Percentiles rank a stretch among this genome's conserved stretches.
These are phyloP conservation scores for Hystrix cristata DNA, from an alignment of 2,113 vertebrate species.

Conservation along the genomic window DNA sequence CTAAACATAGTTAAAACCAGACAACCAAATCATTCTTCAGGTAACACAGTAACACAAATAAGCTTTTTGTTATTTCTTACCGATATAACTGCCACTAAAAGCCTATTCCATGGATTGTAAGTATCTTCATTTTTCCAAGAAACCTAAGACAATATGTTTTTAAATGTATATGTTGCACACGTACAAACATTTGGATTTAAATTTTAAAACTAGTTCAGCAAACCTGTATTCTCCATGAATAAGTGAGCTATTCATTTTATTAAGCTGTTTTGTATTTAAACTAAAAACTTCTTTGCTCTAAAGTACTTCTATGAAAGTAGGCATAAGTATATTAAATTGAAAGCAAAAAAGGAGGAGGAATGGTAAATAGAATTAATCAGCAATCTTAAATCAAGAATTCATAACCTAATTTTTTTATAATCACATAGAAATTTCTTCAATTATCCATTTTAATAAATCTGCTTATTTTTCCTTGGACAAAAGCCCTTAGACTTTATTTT, in stretches of 20 bases:
- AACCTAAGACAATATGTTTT: slow-evolving; percentile 79
- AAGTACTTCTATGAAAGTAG: slow-evolving; percentile 22
- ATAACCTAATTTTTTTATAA: slow-evolving; percentile 42
- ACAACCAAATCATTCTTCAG: slow-evolving; percentile 4
- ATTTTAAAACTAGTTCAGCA: neutral
- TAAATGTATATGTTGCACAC: neutral
- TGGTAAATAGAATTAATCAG: neutral
- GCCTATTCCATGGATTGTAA: slow-evolving; percentile 90
- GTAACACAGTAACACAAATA: neutral
- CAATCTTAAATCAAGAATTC: neutral
- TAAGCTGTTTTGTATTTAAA: slow-evolving; percentile 9
- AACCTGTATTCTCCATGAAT: neutral
- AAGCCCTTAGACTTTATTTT: neutral
- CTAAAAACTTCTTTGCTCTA: neutral
- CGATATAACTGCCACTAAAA: slow-evolving; percentile 92
- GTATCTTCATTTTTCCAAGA: slow-evolving; percentile 89
- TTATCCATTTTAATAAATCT: slow-evolving; percentile 4
- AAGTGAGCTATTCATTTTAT: slow-evolving; percentile 11
- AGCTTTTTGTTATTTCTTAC: slow-evolving; percentile 86
- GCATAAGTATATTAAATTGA: neutral
- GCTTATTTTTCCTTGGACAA: neutral
- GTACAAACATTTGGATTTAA: slow-evolving; percentile 10
- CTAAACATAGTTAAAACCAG: neutral
- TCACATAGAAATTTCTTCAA: neutral
- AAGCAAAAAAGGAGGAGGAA: neutral